Evolutionary conservation across 2,113 vertebrate genomes (phyloP).

Genomic region (Labeo rohita): DNA sequence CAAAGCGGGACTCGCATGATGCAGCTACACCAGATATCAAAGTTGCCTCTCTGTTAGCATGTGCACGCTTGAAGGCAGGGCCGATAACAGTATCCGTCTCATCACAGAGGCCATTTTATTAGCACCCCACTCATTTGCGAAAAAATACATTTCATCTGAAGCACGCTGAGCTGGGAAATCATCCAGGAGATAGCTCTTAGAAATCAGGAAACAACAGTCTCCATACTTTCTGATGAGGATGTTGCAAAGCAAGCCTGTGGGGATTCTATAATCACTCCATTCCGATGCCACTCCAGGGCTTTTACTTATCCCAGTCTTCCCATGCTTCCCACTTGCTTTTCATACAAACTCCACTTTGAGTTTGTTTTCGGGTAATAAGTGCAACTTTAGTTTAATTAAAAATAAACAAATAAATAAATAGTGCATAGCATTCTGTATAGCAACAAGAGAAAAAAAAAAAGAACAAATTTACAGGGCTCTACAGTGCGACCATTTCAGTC

Average conservation of each 20-base stretch:
- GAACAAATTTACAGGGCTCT: no score
- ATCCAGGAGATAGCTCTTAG: slow-evolving; percentile 8
- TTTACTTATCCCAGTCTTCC: not conserved
- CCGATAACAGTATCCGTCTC: slow-evolving; percentile 15
- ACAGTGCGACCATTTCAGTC: no score
- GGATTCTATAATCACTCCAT: not conserved
- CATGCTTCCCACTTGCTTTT: not conserved
- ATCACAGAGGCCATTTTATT: slow-evolving; percentile 28
- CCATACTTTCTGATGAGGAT: not conserved
- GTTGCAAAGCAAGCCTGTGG: not conserved
- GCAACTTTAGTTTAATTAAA: no score
- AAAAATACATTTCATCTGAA: slow-evolving; percentile 1
- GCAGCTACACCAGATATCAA: not conserved
- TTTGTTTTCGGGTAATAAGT: not conserved
- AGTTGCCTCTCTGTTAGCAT: slow-evolving; percentile 5
- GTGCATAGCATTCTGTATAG: no score
- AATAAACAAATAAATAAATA: no score
- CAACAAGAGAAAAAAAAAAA: no score
- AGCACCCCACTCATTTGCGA: not conserved
- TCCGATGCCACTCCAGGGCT: not conserved
- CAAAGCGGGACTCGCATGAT: not conserved
- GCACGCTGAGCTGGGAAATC: not conserved
- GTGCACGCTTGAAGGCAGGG: not conserved
- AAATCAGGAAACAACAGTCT: slow-evolving; percentile 15
- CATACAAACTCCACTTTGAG: not conserved